Percentiles rank a stretch among this genome's conserved stretches.
Evolutionary conservation across 1,140 invertebrate genomes (phyloP).

Genomic region (Agrilus planipennis): DNA sequence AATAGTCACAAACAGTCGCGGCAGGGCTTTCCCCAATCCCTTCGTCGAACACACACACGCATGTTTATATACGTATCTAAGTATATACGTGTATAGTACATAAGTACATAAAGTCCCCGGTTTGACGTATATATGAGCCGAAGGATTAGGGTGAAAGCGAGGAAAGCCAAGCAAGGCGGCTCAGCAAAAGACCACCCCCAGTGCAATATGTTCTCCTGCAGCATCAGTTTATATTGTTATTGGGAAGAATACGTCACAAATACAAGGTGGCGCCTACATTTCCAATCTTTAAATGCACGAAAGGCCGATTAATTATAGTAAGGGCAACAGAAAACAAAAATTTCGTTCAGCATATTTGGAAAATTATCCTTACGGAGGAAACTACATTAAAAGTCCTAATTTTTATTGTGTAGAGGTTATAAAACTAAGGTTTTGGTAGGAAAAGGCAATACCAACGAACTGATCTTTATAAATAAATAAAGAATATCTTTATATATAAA

Average conservation of each 20-base stretch:
- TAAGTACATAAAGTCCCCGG: conserved; percentile 1
- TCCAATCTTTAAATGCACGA: too few relatives aligned
- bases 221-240: conserved; percentile 7
- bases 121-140: conserved; percentile 10
- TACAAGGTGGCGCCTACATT: not conserved
- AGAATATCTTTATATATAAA: too few relatives aligned
- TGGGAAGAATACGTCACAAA: conserved; percentile 5
- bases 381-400: too few relatives aligned
- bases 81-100: conserved; percentile 6
- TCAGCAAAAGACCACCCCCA: conserved; percentile 12
- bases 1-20: too few relatives aligned
- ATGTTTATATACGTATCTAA: conserved; percentile 3
- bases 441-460: too few relatives aligned
- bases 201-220: conserved; percentile 16
- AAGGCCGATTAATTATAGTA: too few relatives aligned
- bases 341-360: too few relatives aligned
- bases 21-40: not conserved
- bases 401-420: too few relatives aligned
- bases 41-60: not conserved
- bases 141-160: conserved; percentile 10
- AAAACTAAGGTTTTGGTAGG: too few relatives aligned
- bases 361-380: too few relatives aligned
- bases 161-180: conserved; percentile 6
- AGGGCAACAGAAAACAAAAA: too few relatives aligned
- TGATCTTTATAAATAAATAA: too few relatives aligned